Evolutionary conservation across 2,888 invertebrate species (phyloP), one percentile per base, ranked within the genome.

Genomic region (Galerucella pusilla): DNA sequence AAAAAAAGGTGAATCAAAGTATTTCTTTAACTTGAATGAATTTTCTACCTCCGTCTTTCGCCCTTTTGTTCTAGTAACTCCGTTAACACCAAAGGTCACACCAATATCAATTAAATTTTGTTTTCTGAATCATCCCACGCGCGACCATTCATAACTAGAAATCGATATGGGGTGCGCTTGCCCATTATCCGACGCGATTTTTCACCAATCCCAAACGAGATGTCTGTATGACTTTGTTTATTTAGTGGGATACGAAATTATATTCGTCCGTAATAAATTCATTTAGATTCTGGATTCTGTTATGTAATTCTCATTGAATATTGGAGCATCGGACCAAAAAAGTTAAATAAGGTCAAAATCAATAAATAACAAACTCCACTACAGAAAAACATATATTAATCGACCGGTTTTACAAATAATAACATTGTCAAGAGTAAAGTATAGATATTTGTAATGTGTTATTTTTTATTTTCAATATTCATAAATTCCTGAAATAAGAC

Each of bases 41-140:
- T 57, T 20, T 16, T 57, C 20, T 16, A 9, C 10, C 10, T 57
- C 57, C 10, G 2, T 16, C 20, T 20, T 10, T 16, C 57, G 57
- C 57, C 20, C 20, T 20, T 10, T 1, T 16, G 57, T 57, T 57
- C 20, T 20, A 71, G 45, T 66, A 66, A 71, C 66, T 66, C 59
- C 46, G 45, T 64, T 60, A 59, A 60, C 60, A 57, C 35, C 49
- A 68, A 71, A 75, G 75, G 71, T 75, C 75, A 63, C 63, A 28
- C 35, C 75, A 67, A 75, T 68, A 75, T 75, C 67, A 75, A 75
- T 74, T 71, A 74, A 16, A 63, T 74, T 60, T 60, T 61, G 66
- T 67, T 73, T 72, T 67, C 42, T 60, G 63, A 67, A 75, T 77
- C 75, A 66, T 68, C 74, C 77, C 71, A 77, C 75, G 66, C 74